These are phyloP conservation scores for Fukomys damarensis DNA, from an alignment of 2,113 vertebrate genomes.

Conservation along the genomic window DNA sequence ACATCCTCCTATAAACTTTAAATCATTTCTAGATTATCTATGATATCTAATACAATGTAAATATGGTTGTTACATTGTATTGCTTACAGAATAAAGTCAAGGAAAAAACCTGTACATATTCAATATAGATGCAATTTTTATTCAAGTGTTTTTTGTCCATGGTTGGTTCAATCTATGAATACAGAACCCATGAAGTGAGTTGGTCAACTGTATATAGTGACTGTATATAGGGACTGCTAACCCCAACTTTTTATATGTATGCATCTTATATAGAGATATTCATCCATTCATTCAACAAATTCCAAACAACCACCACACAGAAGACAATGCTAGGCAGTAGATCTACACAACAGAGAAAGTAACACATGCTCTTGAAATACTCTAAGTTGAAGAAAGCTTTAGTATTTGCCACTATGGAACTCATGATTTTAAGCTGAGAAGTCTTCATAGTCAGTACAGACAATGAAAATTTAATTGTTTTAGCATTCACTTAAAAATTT, in stretches of 20 bases:
- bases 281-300: constrained; percentile 14
- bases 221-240: neutral
- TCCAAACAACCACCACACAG: neutral
- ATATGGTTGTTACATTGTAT: neutral
- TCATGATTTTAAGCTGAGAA: constrained; percentile 5
- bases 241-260: neutral
- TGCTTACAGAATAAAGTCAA: neutral
- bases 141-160: neutral
- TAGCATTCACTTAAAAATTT: neutral
- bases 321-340: neutral
- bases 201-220: neutral
- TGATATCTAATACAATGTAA: neutral
- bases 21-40: neutral
- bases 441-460: neutral
- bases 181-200: neutral
- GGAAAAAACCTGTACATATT: neutral
- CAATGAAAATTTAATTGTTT: constrained; percentile 30
- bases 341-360: neutral
- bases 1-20: neutral
- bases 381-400: constrained; percentile 44
- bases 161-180: neutral
- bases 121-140: neutral
- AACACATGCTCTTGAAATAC: neutral
- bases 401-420: neutral
- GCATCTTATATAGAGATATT: neutral